Base-by-base conservation (phyloP, 2,888 invertebrate genomes). In the Athetis lepigone region DNA sequence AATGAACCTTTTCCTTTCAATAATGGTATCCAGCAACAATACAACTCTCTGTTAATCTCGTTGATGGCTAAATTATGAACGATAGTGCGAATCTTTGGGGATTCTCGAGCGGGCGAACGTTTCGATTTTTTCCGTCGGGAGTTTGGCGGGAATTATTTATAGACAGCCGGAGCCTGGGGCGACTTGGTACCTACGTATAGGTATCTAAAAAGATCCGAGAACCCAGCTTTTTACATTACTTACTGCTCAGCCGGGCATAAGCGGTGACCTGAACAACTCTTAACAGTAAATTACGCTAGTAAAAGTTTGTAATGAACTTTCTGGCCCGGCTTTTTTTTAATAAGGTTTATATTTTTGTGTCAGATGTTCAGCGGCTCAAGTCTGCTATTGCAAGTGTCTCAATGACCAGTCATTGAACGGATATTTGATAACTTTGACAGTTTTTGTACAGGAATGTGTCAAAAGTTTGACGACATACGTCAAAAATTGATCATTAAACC, bases 41-140 rank as follows among this genome's bases (percentile, higher is more conserved):
- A 70, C 16, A 58, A 36, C 33, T 54, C 29, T 36, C 33, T 45
- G 50, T 65, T 77, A 67, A 80, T 70, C 62, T 70, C 43, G 27
- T 49, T 72, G 62, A 78, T 80, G 50, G 61, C 40, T 75, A 63
- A 75, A 78, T 72, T 75, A 79, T 79, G 62, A 81, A 75, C 63
- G 73, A 75, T 79, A 63, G 70, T 70, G 63, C 49, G 51, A 67
- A 65, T 61, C 65, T 60, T 66, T 39, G 23, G 79, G 56, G 76
- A 75, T 58, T 47, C 52, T 55, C 59, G 54, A 52, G 27, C 40
- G n/a, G 63, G 62, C 68, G 66, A 60, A 75, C 75, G 77, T 68
- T 81, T 80, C 77, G 78, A 83, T 82, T 81, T 82, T 77, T 74
- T 63, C 80, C 83, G 55, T 46, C 60, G 81, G 79, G 82, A 82